phyloP scores from a whole-genome alignment of 2,888 invertebrate genomes.

The Cantharis nigra region DNA sequence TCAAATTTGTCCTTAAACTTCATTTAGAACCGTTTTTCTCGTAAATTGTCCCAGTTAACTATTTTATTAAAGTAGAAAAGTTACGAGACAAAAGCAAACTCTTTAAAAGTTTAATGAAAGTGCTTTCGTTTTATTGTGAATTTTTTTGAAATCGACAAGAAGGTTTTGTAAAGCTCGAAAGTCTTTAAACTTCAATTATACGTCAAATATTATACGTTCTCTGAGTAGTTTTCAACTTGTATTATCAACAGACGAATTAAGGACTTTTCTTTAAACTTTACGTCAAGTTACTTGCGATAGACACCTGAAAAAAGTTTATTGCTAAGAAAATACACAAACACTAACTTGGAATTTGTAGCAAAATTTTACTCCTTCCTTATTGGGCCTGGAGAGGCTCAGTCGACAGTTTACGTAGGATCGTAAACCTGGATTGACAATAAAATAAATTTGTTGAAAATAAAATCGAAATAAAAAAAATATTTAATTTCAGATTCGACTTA shows the following conservation, averaged over 20 bases:
- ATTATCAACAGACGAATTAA: not conserved
- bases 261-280: not conserved
- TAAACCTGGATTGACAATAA: not conserved
- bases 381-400: not conserved
- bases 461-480: not conserved
- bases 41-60: not conserved
- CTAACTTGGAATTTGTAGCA: not conserved
- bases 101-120: not conserved
- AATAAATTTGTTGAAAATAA: not conserved
- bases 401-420: not conserved
- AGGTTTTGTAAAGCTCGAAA: not conserved
- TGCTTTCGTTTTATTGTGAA: not conserved
- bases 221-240: not conserved
- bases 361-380: not conserved
- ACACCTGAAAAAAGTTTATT: not conserved
- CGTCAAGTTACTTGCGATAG: not conserved
- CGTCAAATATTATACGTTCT: not conserved
- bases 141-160: not conserved
- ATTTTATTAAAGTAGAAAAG: not conserved
- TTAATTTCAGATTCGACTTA: conserved; percentile 64
- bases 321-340: not conserved
- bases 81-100: not conserved
- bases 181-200: not conserved
- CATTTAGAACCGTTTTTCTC: not conserved
- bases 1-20: not conserved